Evolutionary conservation across 1,140 invertebrate genomes (phyloP), one percentile per base, ranked within the genome.

Genomic region (Panulirus ornatus): DNA sequence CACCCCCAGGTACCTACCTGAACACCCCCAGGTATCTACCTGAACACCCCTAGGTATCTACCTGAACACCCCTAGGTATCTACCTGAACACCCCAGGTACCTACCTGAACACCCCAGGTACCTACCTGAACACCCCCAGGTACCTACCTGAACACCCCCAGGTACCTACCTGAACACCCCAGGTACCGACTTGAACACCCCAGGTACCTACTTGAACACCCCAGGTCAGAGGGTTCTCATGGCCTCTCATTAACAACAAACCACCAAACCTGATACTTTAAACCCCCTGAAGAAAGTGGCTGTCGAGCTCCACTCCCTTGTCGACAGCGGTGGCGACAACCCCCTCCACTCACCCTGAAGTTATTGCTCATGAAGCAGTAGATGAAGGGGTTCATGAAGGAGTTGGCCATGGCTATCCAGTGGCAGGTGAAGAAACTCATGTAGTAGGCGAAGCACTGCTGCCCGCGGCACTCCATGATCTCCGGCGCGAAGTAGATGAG

Each of bases 301-400:
- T n/a, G n/a, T n/a, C n/a, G n/a, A n/a, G n/a, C n/a, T n/a, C 11
- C 76, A 3, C 76, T 8, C 73, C 14, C 73, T 16, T 36, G 3
- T 9, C 14, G 22, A n/a, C 38, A n/a, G 22, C 44, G 22, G 16
- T 70, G 27, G 30, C 73, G 42, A 16, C 96, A 93, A 91, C 95
- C 95, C 34, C 94, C 94, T 1, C 95, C 94, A 58, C 96, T 96
- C 66, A 96, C 95, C 92, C 97, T 95, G 93, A 98, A 98, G 93
- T 97, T 97, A 58, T 96, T 95, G 38, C 97, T 97, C 95, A 98
- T 97, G 92, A 97, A 95, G 93, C 97, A 97, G 93, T 98, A 98
- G 6, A 98, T 96, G 70, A 98, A 95, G 0, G 97, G 97, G 94
- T 98, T 98, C 91, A 98, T 95, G 42, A 97, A 97, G 11, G 96